Conservation (phyloP, 2,797 vertebrate species). For the Presbytis comata region DNA sequence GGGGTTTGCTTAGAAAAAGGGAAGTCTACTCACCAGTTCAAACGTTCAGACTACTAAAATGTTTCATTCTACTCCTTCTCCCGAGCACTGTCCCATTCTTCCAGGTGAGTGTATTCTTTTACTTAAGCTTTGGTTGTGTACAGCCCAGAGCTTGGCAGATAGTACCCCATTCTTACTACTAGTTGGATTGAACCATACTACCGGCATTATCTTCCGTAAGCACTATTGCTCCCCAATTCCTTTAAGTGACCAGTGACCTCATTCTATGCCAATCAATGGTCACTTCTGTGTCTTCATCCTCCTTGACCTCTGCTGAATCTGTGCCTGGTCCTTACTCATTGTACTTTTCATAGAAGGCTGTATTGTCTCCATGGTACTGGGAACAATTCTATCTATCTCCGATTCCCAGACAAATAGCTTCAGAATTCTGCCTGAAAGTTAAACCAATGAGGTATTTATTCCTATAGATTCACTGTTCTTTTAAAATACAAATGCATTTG, state of each 20-base stretch:
- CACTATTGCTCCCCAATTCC: not conserved
- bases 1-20: not conserved
- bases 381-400: not conserved
- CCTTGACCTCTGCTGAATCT: slow-evolving; percentile 8
- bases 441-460: slow-evolving; percentile 2
- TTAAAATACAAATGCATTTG: slow-evolving; percentile 11
- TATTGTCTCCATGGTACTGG: not conserved
- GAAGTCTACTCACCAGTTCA: not conserved
- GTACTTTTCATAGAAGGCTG: slow-evolving; percentile 22
- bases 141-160: not conserved
- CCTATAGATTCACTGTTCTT: not conserved
- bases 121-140: not conserved
- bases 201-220: not conserved
- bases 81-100: not conserved
- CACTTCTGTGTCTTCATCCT: slow-evolving; percentile 57
- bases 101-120: not conserved
- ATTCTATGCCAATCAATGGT: not conserved
- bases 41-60: not conserved
- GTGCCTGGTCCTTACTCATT: slow-evolving; percentile 55
- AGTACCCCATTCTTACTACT: not conserved
- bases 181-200: not conserved
- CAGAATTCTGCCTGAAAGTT: slow-evolving; percentile 51
- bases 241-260: slow-evolving; percentile 26
- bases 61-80: not conserved
- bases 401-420: slow-evolving; percentile 24